Evolutionary conservation across 2,113 vertebrate species (phyloP).

Genomic region (Sciurus niger): DNA sequence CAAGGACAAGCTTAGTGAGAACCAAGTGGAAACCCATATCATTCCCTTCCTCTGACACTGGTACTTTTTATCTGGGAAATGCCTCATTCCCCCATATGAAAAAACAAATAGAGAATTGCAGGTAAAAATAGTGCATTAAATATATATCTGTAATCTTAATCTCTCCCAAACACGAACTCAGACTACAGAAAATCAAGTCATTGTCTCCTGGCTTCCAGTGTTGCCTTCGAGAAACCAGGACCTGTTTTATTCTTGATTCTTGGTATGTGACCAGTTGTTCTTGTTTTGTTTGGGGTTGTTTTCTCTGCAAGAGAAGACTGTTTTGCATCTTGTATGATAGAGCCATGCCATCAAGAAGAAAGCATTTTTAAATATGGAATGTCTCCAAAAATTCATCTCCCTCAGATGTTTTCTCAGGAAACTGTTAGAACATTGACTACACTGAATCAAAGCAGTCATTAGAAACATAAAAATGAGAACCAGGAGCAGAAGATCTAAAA

Average conservation of each 20-base stretch:
- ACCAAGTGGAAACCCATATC: neutral
- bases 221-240: neutral
- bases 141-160: neutral
- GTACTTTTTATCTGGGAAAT: neutral
- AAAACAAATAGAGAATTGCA: neutral
- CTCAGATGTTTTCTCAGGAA: neutral
- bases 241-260: neutral
- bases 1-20: neutral
- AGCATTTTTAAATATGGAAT: neutral
- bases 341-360: neutral
- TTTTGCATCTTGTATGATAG: neutral
- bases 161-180: neutral
- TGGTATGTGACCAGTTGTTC: neutral
- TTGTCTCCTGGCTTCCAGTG: neutral
- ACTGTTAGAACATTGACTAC: neutral
- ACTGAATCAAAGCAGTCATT: neutral
- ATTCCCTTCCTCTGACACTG: neutral
- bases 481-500: neutral
- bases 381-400: neutral
- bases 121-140: neutral
- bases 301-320: neutral
- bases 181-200: neutral
- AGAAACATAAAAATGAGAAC: neutral
- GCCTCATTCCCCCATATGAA: neutral
- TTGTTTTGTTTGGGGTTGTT: neutral